Evolutionary conservation across 2,888 invertebrate species (phyloP), one percentile per base, ranked within the genome.

Genomic region (Lycocerus yunnanus): DNA sequence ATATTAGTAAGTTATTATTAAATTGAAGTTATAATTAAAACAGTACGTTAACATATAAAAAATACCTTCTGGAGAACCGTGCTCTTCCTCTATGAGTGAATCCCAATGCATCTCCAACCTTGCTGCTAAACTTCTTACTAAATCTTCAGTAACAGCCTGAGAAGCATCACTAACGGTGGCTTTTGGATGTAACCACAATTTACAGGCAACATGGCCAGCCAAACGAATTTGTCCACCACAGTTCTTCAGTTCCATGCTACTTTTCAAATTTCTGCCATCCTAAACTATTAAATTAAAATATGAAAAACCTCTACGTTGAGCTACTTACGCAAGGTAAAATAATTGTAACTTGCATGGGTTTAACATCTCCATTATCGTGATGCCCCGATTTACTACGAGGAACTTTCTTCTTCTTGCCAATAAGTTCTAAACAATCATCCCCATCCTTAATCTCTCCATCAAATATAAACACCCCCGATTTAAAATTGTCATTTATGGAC

Each of bases 41-140:
- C n/a, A n/a, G n/a, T n/a, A n/a, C n/a, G n/a, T n/a, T n/a, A n/a
- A n/a, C n/a, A n/a, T n/a, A n/a, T n/a, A n/a, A n/a, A n/a, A n/a
- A n/a, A n/a, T 82, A 92, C 93, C 93, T 90, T 93, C 93, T 21
- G 92, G 91, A 66, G 91, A 88, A 73, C 91, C 89, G 84, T 91
- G 92, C 83, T 92, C 92, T 84, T 95, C 95, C 86, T 95, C 95
- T 80, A 96, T 94, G 70, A 97, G 88, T 72, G 97, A 97, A 87
- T 97, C 97, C 89, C 96, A 97, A 84, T 97, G 95, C 90, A 97
- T 94, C 82, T 96, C 96, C 83, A 97, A 92, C 77, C 97, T 89
- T 11, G 96, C 93, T 11, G 93, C 91, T 73, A 97, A 87, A 70
- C 97, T 97, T 74, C 97, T 89, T 78, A 97, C 89, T 18, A 97